Conservation (phyloP, 2,113 vertebrate genomes). For the Tinamus guttatus region DNA sequence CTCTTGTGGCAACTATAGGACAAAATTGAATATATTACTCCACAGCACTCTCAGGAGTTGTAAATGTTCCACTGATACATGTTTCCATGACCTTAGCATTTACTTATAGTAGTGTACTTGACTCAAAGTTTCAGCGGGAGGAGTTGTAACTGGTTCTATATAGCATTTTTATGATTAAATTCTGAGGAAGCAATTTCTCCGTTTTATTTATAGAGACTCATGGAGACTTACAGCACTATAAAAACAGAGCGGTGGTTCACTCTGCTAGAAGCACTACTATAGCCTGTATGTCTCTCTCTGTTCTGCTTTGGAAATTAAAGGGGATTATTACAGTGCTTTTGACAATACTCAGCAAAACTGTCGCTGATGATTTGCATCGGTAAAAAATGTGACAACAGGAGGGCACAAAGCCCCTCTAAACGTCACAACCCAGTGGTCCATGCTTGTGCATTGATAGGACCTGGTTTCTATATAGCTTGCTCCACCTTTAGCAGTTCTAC, state of each 20-base stretch:
- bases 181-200: neutral
- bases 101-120: neutral
- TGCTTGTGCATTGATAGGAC: fast-evolving
- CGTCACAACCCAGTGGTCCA: neutral
- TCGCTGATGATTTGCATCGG: neutral
- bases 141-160: neutral
- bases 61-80: neutral
- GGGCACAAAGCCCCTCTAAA: neutral
- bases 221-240: neutral
- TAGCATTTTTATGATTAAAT: neutral
- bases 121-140: neutral
- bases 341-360: neutral
- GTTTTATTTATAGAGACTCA: neutral
- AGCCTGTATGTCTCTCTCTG: neutral
- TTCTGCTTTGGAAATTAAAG: neutral
- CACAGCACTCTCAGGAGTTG: neutral
- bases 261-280: neutral
- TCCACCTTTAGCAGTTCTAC: neutral
- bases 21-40: neutral
- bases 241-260: neutral
- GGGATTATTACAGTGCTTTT: neutral
- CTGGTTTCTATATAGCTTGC: neutral
- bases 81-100: neutral
- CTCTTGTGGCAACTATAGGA: neutral
- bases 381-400: neutral